These are phyloP conservation scores for Nomada goodeniana DNA, from an alignment of 2,888 invertebrate species.

Conservation along the genomic window DNA sequence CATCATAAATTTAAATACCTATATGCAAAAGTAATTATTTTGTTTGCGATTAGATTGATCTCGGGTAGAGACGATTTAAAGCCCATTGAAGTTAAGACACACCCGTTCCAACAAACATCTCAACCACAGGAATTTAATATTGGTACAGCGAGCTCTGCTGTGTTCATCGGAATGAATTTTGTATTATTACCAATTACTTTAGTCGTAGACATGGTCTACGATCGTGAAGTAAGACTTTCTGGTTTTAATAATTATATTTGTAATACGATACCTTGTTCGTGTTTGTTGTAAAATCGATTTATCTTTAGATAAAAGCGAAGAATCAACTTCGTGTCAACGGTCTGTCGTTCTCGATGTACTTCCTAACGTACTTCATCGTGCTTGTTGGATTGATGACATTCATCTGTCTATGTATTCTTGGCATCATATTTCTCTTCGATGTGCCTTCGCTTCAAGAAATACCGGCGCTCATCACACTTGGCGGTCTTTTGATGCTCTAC, in stretches of 20 bases:
- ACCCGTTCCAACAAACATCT: conserved; percentile 90
- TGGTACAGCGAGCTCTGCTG: conserved; percentile 90
- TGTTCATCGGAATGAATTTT: conserved; percentile 93
- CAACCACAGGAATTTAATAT: conserved; percentile 90
- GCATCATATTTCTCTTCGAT: conserved; percentile 88
- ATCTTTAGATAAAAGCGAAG: conserved; percentile 90
- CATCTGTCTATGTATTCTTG: conserved; percentile 88
- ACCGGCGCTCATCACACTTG: conserved; percentile 89
- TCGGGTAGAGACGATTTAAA: conserved; percentile 81
- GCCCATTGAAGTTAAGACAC: conserved; percentile 88
- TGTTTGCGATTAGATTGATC: conserved; percentile 75
- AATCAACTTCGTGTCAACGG: conserved; percentile 94
- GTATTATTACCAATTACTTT: conserved; percentile 91
- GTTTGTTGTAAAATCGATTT: not conserved
- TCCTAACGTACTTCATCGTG: conserved; percentile 90
- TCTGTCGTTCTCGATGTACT: conserved; percentile 90
- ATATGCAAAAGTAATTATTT: not conserved
- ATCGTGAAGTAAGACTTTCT: conserved; percentile 89
- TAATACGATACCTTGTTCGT: not conserved
- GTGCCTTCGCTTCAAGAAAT: conserved; percentile 89
- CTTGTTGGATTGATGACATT: conserved; percentile 89
- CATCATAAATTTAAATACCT: not conserved
- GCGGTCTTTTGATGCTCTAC: conserved; percentile 89
- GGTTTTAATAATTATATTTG: not conserved
- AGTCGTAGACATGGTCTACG: conserved; percentile 92